phyloP scores from a whole-genome alignment of 2,113 vertebrate genomes.

The Leptosomus discolor region DNA sequence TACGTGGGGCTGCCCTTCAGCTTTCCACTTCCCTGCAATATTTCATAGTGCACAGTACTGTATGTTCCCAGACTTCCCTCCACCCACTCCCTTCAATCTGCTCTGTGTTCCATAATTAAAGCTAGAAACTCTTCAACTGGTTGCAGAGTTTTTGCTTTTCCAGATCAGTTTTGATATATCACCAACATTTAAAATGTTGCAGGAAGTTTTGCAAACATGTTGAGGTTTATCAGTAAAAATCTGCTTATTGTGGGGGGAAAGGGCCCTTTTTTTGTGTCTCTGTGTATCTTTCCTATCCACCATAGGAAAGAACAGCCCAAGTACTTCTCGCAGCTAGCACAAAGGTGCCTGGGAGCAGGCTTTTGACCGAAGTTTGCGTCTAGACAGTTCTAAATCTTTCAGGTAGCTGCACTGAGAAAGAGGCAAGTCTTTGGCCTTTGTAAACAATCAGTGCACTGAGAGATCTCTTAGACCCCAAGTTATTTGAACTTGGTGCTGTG shows the following conservation, averaged over 20 bases:
- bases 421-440: neutral
- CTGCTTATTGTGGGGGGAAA: neutral
- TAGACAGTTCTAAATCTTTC: neutral
- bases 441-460: neutral
- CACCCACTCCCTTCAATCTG: conserved; percentile 64
- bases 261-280: neutral
- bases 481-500: neutral
- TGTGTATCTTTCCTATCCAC: too few relatives aligned
- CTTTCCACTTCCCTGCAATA: conserved; percentile 39
- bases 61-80: conserved; percentile 58
- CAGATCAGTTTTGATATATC: conserved; percentile 23
- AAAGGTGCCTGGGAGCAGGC: neutral
- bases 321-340: too few relatives aligned
- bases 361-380: neutral
- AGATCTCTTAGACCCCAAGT: neutral
- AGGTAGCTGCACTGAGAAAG: neutral
- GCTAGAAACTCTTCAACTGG: conserved; percentile 45
- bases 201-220: neutral
- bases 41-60: conserved; percentile 47
- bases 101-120: conserved; percentile 48
- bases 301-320: too few relatives aligned
- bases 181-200: neutral
- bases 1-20: conserved; percentile 55
- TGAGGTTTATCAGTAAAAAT: neutral
- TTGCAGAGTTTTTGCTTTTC: conserved; percentile 41